Evolutionary conservation across 2,797 vertebrate genomes (phyloP), one percentile per base, ranked within the genome.

Genomic region (Garrulus glandarius): DNA sequence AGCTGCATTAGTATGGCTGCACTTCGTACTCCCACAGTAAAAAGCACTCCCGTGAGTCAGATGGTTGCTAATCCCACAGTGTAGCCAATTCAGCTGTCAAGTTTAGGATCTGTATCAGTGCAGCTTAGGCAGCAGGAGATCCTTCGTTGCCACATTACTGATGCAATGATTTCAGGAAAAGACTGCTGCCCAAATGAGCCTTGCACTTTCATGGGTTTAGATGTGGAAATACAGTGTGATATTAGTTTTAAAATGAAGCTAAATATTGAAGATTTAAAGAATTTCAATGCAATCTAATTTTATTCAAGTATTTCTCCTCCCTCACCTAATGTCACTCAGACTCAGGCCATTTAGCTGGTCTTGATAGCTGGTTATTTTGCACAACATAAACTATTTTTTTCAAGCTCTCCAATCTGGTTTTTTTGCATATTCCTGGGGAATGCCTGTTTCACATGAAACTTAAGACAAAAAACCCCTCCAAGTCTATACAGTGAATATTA

Each of bases 391-490:
- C 0, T 0, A 47, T 53, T 68, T 79, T 60, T 65, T 67, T 32
- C 50, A 57, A 27, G 55, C 52, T 67, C 32, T 94, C 10, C 29
- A 36, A 3, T 34, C 30, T 67, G 29, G 0, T 22, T 55, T 84
- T 60, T 67, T 70, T 64, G 3, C 7, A 4, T 41, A 20, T 76
- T 72, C 23, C 59, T 87, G 18, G 27, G 11, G 39, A 74, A 37
- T 6, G 9, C 13, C 10, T 72, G 46, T 89, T 75, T 87, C 71
- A 46, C 13, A 4, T 64, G 32, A 77, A 53, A 41, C 19, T 59
- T 69, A 26, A 41, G 22, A 8, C 3, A 49, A 71, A 60, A 29
- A 0, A 0, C 6, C 4, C 4, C 10, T 76, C 23, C 4, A 36
- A 20, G 21, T 56, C n/a, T 87, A 26, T 68, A 17, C 23, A 49